phyloP scores from a whole-genome alignment of 2,888 invertebrate genomes.

The Spicauda simplicius region DNA sequence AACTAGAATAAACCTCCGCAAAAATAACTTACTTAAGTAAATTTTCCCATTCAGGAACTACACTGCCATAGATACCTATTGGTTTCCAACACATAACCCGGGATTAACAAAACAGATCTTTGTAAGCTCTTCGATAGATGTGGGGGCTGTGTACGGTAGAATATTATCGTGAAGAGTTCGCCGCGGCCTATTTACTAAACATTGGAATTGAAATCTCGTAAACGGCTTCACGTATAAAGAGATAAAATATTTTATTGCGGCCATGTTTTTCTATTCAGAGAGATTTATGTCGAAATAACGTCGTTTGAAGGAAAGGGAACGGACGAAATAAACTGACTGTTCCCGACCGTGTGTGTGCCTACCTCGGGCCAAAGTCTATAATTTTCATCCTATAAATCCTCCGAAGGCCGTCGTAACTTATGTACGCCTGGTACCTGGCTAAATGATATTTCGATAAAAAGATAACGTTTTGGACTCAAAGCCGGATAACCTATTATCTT shows the following conservation, averaged over 20 bases:
- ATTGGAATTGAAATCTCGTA: constrained; percentile 36
- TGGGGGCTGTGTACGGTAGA: not conserved
- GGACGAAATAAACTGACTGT: constrained; percentile 13
- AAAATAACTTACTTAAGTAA: no score
- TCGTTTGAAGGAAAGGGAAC: constrained; percentile 18
- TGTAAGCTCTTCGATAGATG: not conserved
- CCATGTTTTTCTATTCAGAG: constrained; percentile 35
- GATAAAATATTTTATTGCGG: constrained; percentile 37
- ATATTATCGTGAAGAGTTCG: constrained; percentile 7
- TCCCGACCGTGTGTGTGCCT: constrained; percentile 5
- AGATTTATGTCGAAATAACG: constrained; percentile 33
- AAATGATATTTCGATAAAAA: constrained; percentile 9
- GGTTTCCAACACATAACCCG: no score
- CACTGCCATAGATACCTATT: no score
- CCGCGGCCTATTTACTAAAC: constrained; percentile 24
- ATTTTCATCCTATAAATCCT: constrained; percentile 19
- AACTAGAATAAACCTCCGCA: no score
- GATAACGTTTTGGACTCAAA: constrained; percentile 12
- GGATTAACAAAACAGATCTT: not conserved
- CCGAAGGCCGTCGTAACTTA: constrained; percentile 10
- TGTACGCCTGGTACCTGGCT: not conserved
- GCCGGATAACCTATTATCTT: constrained; percentile 16
- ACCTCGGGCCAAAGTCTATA: constrained; percentile 12
- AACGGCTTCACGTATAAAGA: constrained; percentile 29
- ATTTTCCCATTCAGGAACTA: no score